Evolutionary conservation across 1,140 invertebrate species (phyloP), one percentile per base, ranked within the genome.

Genomic region (Ceratina japonica): DNA sequence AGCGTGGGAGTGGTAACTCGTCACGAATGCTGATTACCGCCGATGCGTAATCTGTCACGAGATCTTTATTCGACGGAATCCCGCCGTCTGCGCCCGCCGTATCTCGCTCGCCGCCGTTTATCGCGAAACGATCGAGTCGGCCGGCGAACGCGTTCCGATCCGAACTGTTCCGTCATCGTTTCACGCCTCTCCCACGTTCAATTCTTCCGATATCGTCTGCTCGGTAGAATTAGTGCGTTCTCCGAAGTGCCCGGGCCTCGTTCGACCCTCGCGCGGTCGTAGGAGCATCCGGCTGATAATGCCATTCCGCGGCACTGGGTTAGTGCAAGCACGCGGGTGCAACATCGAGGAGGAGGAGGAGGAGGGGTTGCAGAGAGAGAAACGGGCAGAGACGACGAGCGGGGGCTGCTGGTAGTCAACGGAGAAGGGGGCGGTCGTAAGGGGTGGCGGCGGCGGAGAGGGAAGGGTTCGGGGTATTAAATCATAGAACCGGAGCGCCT

Each of bases 401-500:
- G 65, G 71, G 68, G 54, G 75, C 64, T 71, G 68, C 44, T 61
- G 71, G 82, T 77, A 84, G 83, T 75, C 65, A 73, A 69, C 68
- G 75, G 79, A 66, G 75, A 74, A 81, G 74, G 83, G 83, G 83
- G 44, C 63, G 66, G 79, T 85, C 69, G 80, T 85, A 82, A 82
- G 82, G 83, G 73, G 65, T 77, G 80, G 82, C 80, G 75, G 64
- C 61, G 61, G 64, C 37, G 59, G 77, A 63, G 78, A 69, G 80
- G 69, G 81, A 84, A 90, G 90, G 89, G 89, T 86, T 88, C 82
- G 89, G 86, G 87, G 91, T 91, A 93, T 92, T 93, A 92, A 92
- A 92, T 92, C 91, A 92, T 92, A 92, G 91, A 91, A 89, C 87
- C 88, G 71, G 88, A 92, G 90, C 88, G 89, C 91, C 90, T 91